These are phyloP conservation scores for Vanessa atalanta DNA, from an alignment of 1,140 invertebrate species.

Conservation along the genomic window DNA sequence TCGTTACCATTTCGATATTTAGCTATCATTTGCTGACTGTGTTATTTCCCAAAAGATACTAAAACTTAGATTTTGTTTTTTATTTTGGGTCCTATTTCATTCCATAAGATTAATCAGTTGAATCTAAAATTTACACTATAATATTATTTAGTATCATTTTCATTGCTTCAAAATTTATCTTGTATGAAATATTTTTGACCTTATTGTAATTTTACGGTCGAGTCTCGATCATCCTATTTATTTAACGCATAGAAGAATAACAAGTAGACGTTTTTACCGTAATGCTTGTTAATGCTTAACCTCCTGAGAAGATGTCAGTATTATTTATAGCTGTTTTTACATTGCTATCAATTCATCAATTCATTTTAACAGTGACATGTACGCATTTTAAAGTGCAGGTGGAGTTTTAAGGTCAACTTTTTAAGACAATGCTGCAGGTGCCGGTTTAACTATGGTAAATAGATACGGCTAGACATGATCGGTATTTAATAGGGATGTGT, in stretches of 20 bases:
- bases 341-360: conserved; percentile 39
- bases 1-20: no score
- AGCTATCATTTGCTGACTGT: conserved; percentile 15
- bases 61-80: conserved; percentile 48
- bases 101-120: conserved; percentile 51
- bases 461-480: conserved; percentile 77
- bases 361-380: conserved; percentile 46
- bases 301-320: conserved; percentile 32
- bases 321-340: conserved; percentile 24
- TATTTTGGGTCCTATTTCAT: conserved; percentile 51
- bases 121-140: conserved; percentile 27
- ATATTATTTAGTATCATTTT: background rate
- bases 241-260: conserved; percentile 22
- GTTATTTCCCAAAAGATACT: background rate
- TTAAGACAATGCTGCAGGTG: conserved; percentile 75
- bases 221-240: conserved; percentile 16
- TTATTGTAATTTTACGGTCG: conserved; percentile 19
- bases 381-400: conserved; percentile 64
- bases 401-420: conserved; percentile 66
- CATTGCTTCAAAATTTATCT: background rate
- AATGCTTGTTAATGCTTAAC: conserved; percentile 28
- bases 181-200: conserved; percentile 17
- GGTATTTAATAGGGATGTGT: conserved; percentile 79
- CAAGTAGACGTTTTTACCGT: conserved; percentile 31
- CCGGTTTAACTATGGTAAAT: conserved; percentile 70